phyloP scores from a whole-genome alignment of 2,113 vertebrate species.

The Mormyrus iriodes region DNA sequence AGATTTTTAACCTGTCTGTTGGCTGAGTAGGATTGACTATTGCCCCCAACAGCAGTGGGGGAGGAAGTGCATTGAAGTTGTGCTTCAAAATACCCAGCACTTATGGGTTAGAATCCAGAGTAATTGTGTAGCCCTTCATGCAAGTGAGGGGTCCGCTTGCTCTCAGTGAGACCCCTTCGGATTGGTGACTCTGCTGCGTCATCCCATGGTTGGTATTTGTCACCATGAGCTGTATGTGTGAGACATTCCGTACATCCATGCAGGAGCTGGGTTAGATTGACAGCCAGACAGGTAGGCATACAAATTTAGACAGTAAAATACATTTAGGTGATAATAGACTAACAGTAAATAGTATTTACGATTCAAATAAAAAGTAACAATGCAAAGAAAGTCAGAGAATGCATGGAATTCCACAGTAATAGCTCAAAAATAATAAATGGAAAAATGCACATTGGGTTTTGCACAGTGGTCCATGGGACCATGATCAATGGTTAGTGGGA shows the following conservation, averaged over 20 bases:
- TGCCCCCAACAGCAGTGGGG: neutral
- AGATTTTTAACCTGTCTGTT: neutral
- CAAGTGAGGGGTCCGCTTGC: neutral
- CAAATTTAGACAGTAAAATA: neutral
- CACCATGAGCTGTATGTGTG: neutral
- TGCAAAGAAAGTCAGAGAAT: neutral
- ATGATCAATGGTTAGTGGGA: neutral
- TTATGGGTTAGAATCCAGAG: neutral
- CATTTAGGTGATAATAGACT: neutral
- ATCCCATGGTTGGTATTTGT: neutral
- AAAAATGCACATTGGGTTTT: neutral
- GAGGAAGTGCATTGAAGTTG: neutral
- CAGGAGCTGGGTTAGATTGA: neutral
- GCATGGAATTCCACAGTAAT: neutral
- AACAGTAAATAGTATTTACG: neutral
- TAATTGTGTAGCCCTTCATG: neutral
- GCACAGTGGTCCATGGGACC: too few relatives aligned
- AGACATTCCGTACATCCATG: neutral
- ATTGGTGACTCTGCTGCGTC: neutral
- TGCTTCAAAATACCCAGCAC: neutral
- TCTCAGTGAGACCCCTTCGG: neutral
- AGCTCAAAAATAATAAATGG: neutral
- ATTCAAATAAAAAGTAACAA: neutral
- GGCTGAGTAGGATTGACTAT: neutral
- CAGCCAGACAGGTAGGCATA: neutral